phyloP scores from a whole-genome alignment of 2,113 vertebrate genomes.

The Corythornis cristatus region DNA sequence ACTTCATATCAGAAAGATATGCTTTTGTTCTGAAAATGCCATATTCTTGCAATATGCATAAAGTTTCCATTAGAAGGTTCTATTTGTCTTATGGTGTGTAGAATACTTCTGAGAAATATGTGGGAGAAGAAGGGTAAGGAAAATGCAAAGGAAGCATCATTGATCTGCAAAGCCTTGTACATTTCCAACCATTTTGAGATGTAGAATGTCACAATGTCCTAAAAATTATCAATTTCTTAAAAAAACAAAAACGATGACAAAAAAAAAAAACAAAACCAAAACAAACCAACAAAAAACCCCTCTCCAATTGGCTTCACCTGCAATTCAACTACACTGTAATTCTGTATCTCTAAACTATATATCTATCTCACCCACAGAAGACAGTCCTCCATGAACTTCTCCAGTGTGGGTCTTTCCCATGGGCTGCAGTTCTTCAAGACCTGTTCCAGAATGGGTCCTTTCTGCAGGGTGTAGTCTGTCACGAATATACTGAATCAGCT shows the following conservation, averaged over 20 bases:
- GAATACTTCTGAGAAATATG: not conserved
- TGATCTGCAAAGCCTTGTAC: not conserved
- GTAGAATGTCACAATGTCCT: not conserved
- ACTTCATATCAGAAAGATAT: not conserved
- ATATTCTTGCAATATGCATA: not conserved
- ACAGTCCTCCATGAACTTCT: too few species aligned
- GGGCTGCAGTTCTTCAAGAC: too few species aligned
- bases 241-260: not conserved
- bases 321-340: not conserved
- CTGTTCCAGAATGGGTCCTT: too few species aligned
- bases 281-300: too few species aligned
- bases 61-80: not conserved
- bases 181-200: not conserved
- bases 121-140: not conserved
- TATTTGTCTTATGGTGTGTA: not conserved
- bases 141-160: not conserved
- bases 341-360: too few species aligned
- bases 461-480: too few species aligned
- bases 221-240: not conserved
- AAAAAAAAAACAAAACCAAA: too few species aligned
- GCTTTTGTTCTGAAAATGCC: not conserved
- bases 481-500: too few species aligned
- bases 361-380: not conserved
- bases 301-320: not conserved
- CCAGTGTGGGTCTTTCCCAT: too few species aligned